A percentile compares a stretch with the other conserved stretches of the same genome.
phyloP scores from a whole-genome alignment of 2,797 vertebrate species.

The Mionectes olivaceus region DNA sequence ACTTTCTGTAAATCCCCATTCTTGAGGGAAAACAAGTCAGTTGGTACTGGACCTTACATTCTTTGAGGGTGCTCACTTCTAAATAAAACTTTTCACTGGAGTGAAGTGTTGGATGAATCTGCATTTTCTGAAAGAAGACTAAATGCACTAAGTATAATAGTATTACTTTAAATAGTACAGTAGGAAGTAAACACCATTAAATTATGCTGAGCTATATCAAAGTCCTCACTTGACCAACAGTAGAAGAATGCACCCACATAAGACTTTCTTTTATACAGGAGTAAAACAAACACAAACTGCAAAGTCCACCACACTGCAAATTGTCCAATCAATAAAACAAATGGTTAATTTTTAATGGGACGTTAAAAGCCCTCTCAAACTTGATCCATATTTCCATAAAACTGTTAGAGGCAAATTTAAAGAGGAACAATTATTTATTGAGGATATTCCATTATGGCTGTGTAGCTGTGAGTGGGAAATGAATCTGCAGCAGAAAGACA shows the following conservation, averaged over 20 bases:
- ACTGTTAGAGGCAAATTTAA: slow-evolving; percentile 33
- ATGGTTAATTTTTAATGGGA: slow-evolving; percentile 69
- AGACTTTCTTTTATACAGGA: not conserved
- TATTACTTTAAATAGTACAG: not conserved
- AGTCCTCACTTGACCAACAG: not conserved
- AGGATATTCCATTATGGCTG: not conserved
- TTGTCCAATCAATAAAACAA: slow-evolving; percentile 62
- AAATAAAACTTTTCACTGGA: not conserved
- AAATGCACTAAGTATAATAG: not conserved
- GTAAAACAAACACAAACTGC: not conserved
- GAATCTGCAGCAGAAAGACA: not conserved
- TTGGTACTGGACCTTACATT: not conserved
- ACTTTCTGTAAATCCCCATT: not conserved
- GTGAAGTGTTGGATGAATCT: not conserved
- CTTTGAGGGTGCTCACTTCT: not conserved
- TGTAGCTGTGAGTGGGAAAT: not conserved
- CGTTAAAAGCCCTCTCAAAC: slow-evolving; percentile 69
- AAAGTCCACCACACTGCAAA: slow-evolving; percentile 24
- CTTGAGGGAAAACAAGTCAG: not conserved
- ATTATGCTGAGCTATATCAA: not conserved
- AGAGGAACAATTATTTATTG: slow-evolving; percentile 38
- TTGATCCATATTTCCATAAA: slow-evolving; percentile 70
- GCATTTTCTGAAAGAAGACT: not conserved
- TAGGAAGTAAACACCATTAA: not conserved
- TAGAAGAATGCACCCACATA: not conserved